Percentiles rank a stretch among this genome's conserved stretches.
These are phyloP conservation scores for Limnephilus marmoratus DNA, from an alignment of 2,888 invertebrate species.

Conservation along the genomic window DNA sequence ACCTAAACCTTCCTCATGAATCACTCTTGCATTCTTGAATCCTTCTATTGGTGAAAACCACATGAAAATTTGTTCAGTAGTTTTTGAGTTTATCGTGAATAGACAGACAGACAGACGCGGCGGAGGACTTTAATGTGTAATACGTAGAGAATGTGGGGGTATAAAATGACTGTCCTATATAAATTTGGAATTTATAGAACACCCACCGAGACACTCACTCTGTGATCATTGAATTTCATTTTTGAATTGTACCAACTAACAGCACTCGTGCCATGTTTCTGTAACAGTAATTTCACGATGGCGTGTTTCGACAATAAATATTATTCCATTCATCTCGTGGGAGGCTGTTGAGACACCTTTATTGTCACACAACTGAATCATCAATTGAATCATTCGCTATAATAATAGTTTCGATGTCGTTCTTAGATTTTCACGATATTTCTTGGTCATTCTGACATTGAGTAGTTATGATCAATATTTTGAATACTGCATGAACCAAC, in stretches of 20 bases:
- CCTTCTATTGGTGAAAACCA: too few relatives aligned
- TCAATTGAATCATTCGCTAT: neutral
- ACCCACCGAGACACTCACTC: neutral
- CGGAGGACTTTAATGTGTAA: too few relatives aligned
- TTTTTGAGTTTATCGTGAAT: too few relatives aligned
- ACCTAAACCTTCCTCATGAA: too few relatives aligned
- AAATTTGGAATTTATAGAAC: neutral
- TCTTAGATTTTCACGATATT: neutral
- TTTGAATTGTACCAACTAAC: neutral
- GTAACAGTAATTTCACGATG: neutral
- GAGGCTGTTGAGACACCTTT: slow-evolving; percentile 18
- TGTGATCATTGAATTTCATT: neutral
- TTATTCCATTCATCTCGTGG: slow-evolving; percentile 32
- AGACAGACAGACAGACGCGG: too few relatives aligned
- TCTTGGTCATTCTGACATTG: neutral
- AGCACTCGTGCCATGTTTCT: neutral
- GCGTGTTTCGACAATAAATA: neutral
- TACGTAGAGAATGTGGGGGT: too few relatives aligned
- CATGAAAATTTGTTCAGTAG: too few relatives aligned
- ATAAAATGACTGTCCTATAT: too few relatives aligned
- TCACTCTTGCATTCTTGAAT: too few relatives aligned
- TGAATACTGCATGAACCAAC: neutral
- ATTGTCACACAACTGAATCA: neutral
- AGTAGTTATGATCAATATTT: neutral
- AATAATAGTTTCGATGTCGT: neutral